phyloP scores from a whole-genome alignment of 1,140 invertebrate species.

The Rhopalosiphum padi region DNA sequence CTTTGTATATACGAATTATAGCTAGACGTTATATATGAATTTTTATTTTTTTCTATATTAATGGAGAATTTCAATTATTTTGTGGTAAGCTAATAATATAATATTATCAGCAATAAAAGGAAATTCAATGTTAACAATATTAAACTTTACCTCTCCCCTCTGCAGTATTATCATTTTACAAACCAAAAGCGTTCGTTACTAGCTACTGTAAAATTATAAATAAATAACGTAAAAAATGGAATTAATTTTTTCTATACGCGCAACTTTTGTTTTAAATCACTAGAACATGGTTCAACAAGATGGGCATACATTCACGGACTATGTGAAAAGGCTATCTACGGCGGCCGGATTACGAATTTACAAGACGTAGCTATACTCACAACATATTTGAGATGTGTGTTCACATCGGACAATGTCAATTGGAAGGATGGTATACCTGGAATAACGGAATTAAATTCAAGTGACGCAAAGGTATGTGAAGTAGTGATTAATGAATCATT shows the following conservation, averaged over 20 bases:
- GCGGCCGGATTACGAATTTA: constrained; percentile 83
- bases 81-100: too few species aligned
- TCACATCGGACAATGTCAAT: constrained; percentile 70
- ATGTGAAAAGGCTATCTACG: constrained; percentile 84
- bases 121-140: not conserved
- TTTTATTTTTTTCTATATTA: too few species aligned
- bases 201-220: not conserved
- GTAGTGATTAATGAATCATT: too few species aligned
- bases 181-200: not conserved
- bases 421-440: constrained; percentile 64
- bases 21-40: too few species aligned
- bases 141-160: not conserved
- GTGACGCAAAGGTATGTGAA: not conserved
- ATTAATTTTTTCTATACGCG: not conserved
- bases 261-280: not conserved
- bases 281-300: constrained; percentile 64
- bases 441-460: constrained; percentile 24
- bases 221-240: not conserved
- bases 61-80: too few species aligned
- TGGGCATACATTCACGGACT: constrained; percentile 85
- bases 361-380: constrained; percentile 78
- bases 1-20: too few species aligned
- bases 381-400: constrained; percentile 79
- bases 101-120: not conserved
- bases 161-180: not conserved